Conservation (phyloP, 2,888 invertebrate genomes). For the Cantharis nigra region DNA sequence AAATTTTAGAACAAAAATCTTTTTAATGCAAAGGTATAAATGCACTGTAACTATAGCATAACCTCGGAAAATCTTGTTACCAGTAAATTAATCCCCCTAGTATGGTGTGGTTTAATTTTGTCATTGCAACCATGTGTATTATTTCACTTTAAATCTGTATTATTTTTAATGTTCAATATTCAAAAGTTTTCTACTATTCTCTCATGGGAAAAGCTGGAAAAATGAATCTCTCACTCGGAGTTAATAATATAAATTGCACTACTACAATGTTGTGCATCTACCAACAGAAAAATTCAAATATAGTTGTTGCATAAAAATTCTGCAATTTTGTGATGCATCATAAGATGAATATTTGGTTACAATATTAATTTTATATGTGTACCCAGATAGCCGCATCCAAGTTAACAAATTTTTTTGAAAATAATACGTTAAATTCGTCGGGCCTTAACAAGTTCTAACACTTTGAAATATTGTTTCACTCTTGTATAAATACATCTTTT, state of each 20-base stretch:
- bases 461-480: slow-evolving; percentile 1
- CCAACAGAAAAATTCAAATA: neutral
- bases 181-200: slow-evolving; percentile 33
- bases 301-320: neutral
- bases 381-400: too few relatives aligned
- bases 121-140: slow-evolving; percentile 13
- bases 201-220: slow-evolving; percentile 26
- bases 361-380: neutral
- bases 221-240: neutral
- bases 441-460: neutral
- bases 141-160: slow-evolving; percentile 12
- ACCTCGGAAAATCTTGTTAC: slow-evolving; percentile 22
- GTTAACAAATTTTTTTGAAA: neutral
- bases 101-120: slow-evolving; percentile 15
- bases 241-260: neutral
- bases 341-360: too few relatives aligned
- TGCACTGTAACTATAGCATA: neutral
- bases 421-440: neutral
- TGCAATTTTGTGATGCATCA: too few relatives aligned
- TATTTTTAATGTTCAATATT: slow-evolving; percentile 38
- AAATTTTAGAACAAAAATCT: neutral
- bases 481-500: neutral
- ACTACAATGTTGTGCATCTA: neutral
- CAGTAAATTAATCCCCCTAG: slow-evolving; percentile 24
- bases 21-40: neutral